Base-by-base conservation (phyloP, 2,888 invertebrate genomes). In the Adela reaumurella region DNA sequence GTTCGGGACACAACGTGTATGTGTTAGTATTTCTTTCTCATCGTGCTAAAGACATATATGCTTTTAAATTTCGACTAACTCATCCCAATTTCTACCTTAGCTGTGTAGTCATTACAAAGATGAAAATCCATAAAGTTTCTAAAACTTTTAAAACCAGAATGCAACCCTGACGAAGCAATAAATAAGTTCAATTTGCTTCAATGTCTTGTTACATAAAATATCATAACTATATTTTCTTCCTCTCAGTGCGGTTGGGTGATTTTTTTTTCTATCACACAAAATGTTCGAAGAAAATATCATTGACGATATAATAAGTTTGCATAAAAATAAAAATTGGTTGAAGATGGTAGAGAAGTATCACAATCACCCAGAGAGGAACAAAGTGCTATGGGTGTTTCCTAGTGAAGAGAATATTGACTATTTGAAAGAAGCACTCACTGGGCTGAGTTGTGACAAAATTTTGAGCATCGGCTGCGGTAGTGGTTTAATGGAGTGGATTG, bases 401-500 rank as follows among this genome's bases (percentile, higher is more conserved):
- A 84, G 83, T 35, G 77, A 83, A 54, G 68, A 79, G 1, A 86
- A 88, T 63, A 80, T 91, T 46, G 54, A 59, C 8, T 87, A 85
- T 61, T 64, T 91, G 0, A 70, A 76, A 54, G 57, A 66, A 3
- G 60, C 73, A 46, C 58, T 88, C 47, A 51, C 55, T 17, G 61
- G 74, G 29, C 61, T 81, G 17, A 54, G 69, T 4, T 71, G 85
- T 55, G 60, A 65, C 5, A 72, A 70, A 19, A 66, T 91, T 41
- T 63, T 86, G 49, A 91, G 91, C 55, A 68, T 92, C 29, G 92
- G 92, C 1, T 92, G 92, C 63, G 92, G 92, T 14, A 86, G 86
- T 54, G 92, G 92, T 1, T 69, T 92, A n/a, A 70, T 92, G 24
- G 92, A 92, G 66, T 92, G 92, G 91, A 83, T 92, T 55, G 69